These are phyloP conservation scores for Tragulus kanchil DNA, from an alignment of 2,113 vertebrate species.

Conservation along the genomic window DNA sequence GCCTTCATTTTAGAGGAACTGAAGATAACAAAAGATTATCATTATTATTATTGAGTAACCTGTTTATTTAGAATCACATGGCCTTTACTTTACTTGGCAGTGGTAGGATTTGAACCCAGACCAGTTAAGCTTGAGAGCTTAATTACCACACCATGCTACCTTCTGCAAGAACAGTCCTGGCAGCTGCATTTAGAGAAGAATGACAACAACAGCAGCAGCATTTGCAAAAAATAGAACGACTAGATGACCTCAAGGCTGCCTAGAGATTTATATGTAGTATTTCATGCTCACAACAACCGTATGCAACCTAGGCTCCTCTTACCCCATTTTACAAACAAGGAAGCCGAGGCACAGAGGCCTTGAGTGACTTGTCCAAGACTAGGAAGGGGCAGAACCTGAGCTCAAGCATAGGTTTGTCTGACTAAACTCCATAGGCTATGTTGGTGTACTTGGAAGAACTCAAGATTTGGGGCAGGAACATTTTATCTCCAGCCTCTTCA, in stretches of 20 bases:
- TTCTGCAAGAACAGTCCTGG: not conserved
- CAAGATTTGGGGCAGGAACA: not conserved
- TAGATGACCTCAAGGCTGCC: not conserved
- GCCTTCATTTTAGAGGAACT: not conserved
- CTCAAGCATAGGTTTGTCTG: not conserved
- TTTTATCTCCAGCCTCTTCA: not conserved
- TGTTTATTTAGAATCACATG: not conserved
- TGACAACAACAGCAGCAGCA: not conserved
- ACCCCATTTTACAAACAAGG: not conserved
- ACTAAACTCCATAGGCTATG: not conserved
- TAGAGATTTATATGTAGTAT: not conserved
- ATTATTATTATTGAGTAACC: not conserved
- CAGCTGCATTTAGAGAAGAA: not conserved
- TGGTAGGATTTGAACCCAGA: conserved; percentile 29
- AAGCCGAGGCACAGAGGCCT: not conserved
- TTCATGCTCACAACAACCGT: not conserved
- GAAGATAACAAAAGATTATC: not conserved
- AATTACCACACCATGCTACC: not conserved
- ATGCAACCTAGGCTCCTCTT: not conserved
- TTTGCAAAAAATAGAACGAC: not conserved
- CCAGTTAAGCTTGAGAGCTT: not conserved
- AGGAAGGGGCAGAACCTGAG: not conserved
- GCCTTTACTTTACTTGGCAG: not conserved
- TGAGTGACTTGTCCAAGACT: not conserved
- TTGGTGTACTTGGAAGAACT: not conserved